Evolutionary conservation across 1,140 invertebrate species (phyloP), one percentile per base, ranked within the genome.

Genomic region (Drosophila saltans): DNA sequence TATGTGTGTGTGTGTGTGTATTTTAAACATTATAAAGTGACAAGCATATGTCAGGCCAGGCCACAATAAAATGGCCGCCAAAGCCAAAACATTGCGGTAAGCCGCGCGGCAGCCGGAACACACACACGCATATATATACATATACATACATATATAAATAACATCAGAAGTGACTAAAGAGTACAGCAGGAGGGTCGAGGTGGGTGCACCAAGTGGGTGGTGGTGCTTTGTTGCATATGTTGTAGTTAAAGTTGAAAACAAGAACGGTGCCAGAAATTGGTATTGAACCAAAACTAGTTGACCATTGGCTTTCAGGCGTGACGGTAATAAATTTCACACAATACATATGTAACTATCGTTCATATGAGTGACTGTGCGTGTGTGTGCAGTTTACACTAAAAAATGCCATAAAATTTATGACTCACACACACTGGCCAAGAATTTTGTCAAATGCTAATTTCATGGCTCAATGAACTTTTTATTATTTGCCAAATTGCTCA

Each of bases 381-480:
- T 60, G 41, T 36, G 43, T 57, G 57, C 41, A 55, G 45, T 69
- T 52, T 52, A 39, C 57, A 58, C 72, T 84, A 73, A 77, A 84
- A 80, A 80, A 84, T 82, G 65, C 63, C 69, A 78, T 73, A 72
- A 72, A 78, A 78, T 78, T 67, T 78, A 78, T 78, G 61, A 70
- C 60, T 57, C 26, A 66, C 56, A 43, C 71, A 69, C 16, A 52
- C 45, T 1, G 45, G 2, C 2, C 81, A 79, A 81, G 79, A 75
- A 72, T 67, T 88, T 77, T 79, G 86, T 81, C 80, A 75, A 91
- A 88, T 91, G 82, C 85, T 90, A 91, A 90, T 90, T 90, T 90
- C 83, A 90, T 72, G 88, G 80, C 69, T 88, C 75, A 75, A 61
- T 60, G 62, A 71, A 59, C 73, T 40, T 24, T 59, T 59, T 57